A percentile compares a stretch with the other conserved stretches of the same genome.
Evolutionary conservation across 2,888 invertebrate species (phyloP).

Genomic region (Melipona bicolor): DNA sequence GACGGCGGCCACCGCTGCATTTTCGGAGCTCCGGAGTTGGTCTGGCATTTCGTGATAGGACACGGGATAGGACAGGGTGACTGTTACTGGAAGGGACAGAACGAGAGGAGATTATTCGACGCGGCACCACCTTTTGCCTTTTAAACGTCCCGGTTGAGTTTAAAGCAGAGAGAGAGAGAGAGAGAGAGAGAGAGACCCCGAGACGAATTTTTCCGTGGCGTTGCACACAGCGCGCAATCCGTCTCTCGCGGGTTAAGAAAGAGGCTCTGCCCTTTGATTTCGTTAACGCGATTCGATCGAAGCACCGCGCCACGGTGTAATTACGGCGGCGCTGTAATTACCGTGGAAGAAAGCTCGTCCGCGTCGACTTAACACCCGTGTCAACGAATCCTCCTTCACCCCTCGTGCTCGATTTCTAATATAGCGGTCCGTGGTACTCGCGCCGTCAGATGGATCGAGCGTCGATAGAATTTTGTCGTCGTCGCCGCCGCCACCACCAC

Average conservation of each 20-base stretch:
- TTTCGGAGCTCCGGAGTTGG: background rate
- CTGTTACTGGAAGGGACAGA: no score
- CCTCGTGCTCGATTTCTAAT: slow-evolving; percentile 45
- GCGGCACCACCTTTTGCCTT: background rate
- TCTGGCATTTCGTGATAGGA: background rate
- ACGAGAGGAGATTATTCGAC: background rate
- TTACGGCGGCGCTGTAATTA: slow-evolving; percentile 37
- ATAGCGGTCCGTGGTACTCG: background rate
- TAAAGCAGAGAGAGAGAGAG: no score
- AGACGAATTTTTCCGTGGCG: background rate
- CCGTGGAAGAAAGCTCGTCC: slow-evolving; percentile 11
- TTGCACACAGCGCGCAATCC: no score
- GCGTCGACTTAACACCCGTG: slow-evolving; percentile 27
- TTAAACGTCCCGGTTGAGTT: no score
- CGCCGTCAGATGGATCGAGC: slow-evolving; percentile 20
- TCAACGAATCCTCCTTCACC: slow-evolving; percentile 11
- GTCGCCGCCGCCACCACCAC: background rate
- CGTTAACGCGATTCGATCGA: background rate
- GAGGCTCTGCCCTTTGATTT: background rate
- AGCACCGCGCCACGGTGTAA: slow-evolving; percentile 8
- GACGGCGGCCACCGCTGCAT: background rate
- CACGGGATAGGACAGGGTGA: background rate
- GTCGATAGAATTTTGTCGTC: slow-evolving; percentile 50
- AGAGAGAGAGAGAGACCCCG: no score
- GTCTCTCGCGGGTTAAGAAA: background rate